Evolutionary conservation across 2,113 vertebrate species (phyloP), one percentile per base, ranked within the genome.

Genomic region (Terrapene triunguis): DNA sequence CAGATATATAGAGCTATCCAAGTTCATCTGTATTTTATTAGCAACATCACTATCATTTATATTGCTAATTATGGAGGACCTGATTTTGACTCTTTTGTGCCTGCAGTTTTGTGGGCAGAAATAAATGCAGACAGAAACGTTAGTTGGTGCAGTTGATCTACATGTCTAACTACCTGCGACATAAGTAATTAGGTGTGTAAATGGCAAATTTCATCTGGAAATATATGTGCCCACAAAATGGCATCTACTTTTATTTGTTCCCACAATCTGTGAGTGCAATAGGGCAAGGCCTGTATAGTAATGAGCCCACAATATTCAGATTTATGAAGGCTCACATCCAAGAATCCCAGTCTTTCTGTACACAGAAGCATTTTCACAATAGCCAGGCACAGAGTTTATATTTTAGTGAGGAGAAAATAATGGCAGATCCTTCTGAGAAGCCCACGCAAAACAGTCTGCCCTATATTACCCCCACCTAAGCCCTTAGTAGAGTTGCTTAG

Each of bases 21-120:
- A 47, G 25, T 87, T 12, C 65, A 74, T 89, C 44, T 84, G 22
- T 82, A 88, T 86, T 89, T 94, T 89, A 50, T 90, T 94, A 92
- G 59, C 57, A 89, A 82, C 79, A 55, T 21, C 17, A n/a, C 65
- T 12, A 9, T 69, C 3, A 8, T 69, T 69, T 69, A 19, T n/a
- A 69, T 69, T 69, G 29, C 35, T n/a, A 21, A n/a, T 69, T n/a
- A 69, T 69, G 35, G 35, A 69, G 65, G 65, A 69, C 35, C 65
- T 69, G 65, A 69, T 69, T 69, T 69, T n/a, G 35, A 69, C 16
- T n/a, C 14, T 19, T n/a, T 21, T 32, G 3, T 69, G 35, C 35
- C 65, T 69, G 62, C 35, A 69, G 4, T 69, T n/a, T 69, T 69
- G 62, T 69, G 35, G 62, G 16, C 62, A 69, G 65, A 69, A 69